Evolutionary conservation across 2,797 vertebrate species (phyloP).

Genomic region (Myoxocephalus aenaeus): DNA sequence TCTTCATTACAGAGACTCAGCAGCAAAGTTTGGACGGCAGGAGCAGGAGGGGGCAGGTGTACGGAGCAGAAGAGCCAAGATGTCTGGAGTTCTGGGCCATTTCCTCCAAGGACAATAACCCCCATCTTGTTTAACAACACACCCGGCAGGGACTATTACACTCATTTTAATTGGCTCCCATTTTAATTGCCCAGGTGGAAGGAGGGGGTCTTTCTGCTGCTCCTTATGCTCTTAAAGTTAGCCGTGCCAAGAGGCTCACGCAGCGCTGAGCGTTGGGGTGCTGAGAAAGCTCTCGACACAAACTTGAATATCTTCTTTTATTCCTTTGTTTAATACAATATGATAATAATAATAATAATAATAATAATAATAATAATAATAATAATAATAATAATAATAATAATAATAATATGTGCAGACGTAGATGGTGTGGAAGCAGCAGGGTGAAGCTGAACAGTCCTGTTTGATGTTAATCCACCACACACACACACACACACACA

Average conservation of each 20-base stretch:
- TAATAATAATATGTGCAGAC: neutral
- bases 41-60: slow-evolving; percentile 69
- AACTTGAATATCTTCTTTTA: neutral
- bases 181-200: slow-evolving; percentile 89
- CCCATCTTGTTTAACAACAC: slow-evolving; percentile 93
- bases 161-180: slow-evolving; percentile 90
- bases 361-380: no score
- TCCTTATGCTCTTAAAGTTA: slow-evolving; percentile 78
- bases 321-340: neutral
- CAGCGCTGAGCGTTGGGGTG: neutral
- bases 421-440: slow-evolving; percentile 18
- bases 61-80: slow-evolving; percentile 76
- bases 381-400: neutral
- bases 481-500: no score
- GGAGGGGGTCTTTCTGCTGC: slow-evolving; percentile 69
- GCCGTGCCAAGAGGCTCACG: slow-evolving; percentile 63
- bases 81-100: slow-evolving; percentile 87
- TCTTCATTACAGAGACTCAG: neutral
- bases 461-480: slow-evolving; percentile 53
- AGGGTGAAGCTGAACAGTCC: slow-evolving; percentile 22
- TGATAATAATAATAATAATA: slow-evolving; percentile 2
- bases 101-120: slow-evolving; percentile 92
- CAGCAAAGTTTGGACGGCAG: slow-evolving; percentile 49
- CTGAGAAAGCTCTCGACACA: neutral
- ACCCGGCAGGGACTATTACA: slow-evolving; percentile 89